Percentiles rank a stretch among this genome's conserved stretches.
These are phyloP conservation scores for Drosophila prostipennis DNA, from an alignment of 2,888 invertebrate species.

Conservation along the genomic window DNA sequence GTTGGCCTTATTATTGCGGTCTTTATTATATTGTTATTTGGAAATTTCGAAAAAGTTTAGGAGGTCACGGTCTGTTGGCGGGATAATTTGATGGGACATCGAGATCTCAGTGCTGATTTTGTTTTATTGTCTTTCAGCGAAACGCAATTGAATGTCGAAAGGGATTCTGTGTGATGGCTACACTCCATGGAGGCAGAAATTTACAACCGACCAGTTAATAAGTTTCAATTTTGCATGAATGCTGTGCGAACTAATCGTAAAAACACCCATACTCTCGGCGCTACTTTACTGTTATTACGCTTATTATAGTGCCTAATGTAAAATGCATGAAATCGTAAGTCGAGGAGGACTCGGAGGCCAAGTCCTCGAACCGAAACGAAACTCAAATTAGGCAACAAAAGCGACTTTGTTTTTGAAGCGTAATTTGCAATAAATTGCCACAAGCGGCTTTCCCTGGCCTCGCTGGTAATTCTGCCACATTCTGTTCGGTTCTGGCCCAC, in stretches of 20 bases:
- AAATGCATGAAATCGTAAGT: slow-evolving; percentile 56
- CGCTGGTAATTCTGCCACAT: slow-evolving; percentile 1
- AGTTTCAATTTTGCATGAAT: slow-evolving; percentile 39
- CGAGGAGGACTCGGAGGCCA: slow-evolving; percentile 10
- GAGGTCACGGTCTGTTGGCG: slow-evolving; percentile 36
- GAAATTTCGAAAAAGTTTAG: slow-evolving; percentile 37
- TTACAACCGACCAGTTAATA: slow-evolving; percentile 15
- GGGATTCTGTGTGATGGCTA: background rate
- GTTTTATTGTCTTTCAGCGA: slow-evolving; percentile 16
- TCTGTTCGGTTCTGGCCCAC: slow-evolving; percentile 16
- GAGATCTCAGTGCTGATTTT: slow-evolving; percentile 29
- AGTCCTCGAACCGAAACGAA: slow-evolving; percentile 37
- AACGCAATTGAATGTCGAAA: slow-evolving; percentile 13
- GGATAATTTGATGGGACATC: slow-evolving; percentile 36
- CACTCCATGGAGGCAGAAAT: background rate
- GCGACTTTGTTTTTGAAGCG: slow-evolving; percentile 72
- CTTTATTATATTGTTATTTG: slow-evolving; percentile 58
- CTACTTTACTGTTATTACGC: slow-evolving; percentile 46
- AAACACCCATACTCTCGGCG: slow-evolving; percentile 1
- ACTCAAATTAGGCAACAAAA: slow-evolving; percentile 65
- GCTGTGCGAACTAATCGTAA: slow-evolving; percentile 32
- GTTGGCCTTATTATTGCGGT: slow-evolving; percentile 42
- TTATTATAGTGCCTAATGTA: slow-evolving; percentile 54
- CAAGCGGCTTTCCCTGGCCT: slow-evolving; percentile 43
- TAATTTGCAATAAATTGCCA: slow-evolving; percentile 79